phyloP scores from a whole-genome alignment of 2,888 invertebrate species.

The Xestoiulus laeticollis region DNA sequence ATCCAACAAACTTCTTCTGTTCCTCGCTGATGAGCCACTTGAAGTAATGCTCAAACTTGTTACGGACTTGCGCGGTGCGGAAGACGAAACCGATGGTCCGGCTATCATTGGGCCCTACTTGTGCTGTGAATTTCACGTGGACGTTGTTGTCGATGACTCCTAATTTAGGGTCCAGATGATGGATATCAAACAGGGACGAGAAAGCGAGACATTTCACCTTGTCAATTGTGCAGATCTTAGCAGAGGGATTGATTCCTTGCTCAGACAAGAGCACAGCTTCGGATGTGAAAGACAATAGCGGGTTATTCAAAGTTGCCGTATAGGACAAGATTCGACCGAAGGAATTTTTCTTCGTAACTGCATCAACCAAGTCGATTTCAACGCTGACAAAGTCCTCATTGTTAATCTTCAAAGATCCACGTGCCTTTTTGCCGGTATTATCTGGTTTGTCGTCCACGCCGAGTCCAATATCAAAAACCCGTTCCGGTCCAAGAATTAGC shows the following conservation, averaged over 20 bases:
- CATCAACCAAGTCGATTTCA: conserved; percentile 31
- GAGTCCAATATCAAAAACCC: conserved; percentile 1
- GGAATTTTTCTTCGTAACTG: conserved; percentile 21
- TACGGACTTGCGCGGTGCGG: not conserved
- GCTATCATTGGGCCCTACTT: conserved; percentile 15
- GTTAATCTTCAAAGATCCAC: conserved; percentile 12
- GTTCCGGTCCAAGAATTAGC: not conserved
- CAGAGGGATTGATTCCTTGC: conserved; percentile 49
- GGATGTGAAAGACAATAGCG: conserved; percentile 31
- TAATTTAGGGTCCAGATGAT: conserved; percentile 12
- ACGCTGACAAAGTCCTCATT: conserved; percentile 40
- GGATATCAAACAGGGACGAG: conserved; percentile 31
- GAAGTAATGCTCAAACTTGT: conserved; percentile 36
- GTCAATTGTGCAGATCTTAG: conserved; percentile 49
- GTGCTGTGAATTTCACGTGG: conserved; percentile 45
- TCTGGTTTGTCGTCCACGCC: conserved; percentile 45
- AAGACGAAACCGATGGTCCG: conserved; percentile 45
- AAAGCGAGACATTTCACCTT: conserved; percentile 25
- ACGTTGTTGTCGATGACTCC: conserved; percentile 34
- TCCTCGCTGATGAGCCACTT: conserved; percentile 48
- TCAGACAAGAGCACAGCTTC: conserved; percentile 12
- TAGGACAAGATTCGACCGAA: conserved; percentile 39
- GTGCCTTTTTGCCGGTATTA: conserved; percentile 21
- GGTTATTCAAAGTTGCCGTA: conserved; percentile 30
- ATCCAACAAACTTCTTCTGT: conserved; percentile 47